Evolutionary conservation across 2,888 invertebrate genomes (phyloP), one percentile per base, ranked within the genome.

Genomic region (Scotopteryx bipunctaria): DNA sequence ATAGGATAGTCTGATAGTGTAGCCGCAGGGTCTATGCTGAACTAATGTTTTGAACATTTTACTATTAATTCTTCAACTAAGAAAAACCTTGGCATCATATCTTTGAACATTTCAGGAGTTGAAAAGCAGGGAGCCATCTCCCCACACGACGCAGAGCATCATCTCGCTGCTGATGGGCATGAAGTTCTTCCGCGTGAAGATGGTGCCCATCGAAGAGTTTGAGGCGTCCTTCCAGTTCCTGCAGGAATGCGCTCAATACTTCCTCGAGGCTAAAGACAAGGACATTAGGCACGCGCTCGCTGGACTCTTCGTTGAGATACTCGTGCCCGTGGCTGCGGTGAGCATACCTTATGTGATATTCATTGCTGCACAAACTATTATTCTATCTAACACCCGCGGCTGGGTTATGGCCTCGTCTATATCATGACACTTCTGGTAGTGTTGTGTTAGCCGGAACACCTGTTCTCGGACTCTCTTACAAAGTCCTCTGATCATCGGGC

Each of bases 191-290:
- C 91, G 94, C 5, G 94, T 94, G 0, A 94, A 94, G 71, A 99
- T 99, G 98, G 99, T 98, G 41, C 99, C 99, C 0, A 99, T 99
- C 55, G 99, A 99, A 86, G 99, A 99, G 85, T 99, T 99, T 82
- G 99, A 99, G 78, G 98, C 98, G 0, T 98, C 98, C 0, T 98
- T 99, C 79, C 97, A 98, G 85, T 99, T 99, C 79, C 95, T 99
- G 91, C 98, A 99, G 81, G 99, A 99, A 78, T 97, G 99, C 78
- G 99, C 98, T 1, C 97, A 97, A 76, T 99, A 99, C 89, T 99
- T 99, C 83, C 91, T 99, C 11, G 99, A 99, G 89, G 98, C 97
- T 0, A 98, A 98, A 75, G 99, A 99, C 73, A 97, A 98, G 80
- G 99, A 99, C 78, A 96, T 99, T 13, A 96, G 99, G 72, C 99